Conservation (phyloP, 2,113 vertebrate genomes). For the Tachysurus fulvidraco region DNA sequence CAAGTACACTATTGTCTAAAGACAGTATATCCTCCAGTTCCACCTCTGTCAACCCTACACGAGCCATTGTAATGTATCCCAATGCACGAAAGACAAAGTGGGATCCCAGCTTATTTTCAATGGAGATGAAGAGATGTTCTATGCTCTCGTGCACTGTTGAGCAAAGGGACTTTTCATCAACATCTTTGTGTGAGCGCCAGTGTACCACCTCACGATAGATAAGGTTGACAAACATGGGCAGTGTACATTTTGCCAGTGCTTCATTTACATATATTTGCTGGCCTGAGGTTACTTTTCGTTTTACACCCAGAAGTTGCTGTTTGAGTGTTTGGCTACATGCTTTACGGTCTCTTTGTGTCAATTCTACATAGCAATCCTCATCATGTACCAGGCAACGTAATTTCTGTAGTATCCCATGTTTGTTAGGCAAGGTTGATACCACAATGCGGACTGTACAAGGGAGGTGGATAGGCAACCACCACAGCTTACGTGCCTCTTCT, state of each 20-base stretch:
- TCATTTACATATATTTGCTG: conserved; percentile 99
- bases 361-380: conserved; percentile 87
- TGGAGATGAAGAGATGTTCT: conserved; percentile 92
- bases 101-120: conserved; percentile 88
- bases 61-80: conserved; percentile 96
- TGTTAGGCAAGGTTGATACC: conserved; percentile 95
- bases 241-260: conserved; percentile 91
- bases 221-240: conserved; percentile 98
- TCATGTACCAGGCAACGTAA: conserved; percentile 89
- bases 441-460: conserved; percentile 91
- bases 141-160: conserved; percentile 97
- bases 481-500: conserved; percentile 92
- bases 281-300: conserved; percentile 96
- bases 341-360: conserved; percentile 89
- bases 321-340: conserved; percentile 97
- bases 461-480: conserved; percentile 95
- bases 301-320: conserved; percentile 89
- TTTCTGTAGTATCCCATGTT: conserved; percentile 95
- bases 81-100: conserved; percentile 89
- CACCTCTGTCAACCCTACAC: conserved; percentile 90
- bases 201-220: conserved; percentile 93
- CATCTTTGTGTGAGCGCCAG: conserved; percentile 97
- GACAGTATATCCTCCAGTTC: conserved; percentile 96
- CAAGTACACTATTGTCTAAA: conserved; percentile 91
- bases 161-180: conserved; percentile 89